Conservation (phyloP, 2,113 vertebrate species). For the Clarias magur region DNA sequence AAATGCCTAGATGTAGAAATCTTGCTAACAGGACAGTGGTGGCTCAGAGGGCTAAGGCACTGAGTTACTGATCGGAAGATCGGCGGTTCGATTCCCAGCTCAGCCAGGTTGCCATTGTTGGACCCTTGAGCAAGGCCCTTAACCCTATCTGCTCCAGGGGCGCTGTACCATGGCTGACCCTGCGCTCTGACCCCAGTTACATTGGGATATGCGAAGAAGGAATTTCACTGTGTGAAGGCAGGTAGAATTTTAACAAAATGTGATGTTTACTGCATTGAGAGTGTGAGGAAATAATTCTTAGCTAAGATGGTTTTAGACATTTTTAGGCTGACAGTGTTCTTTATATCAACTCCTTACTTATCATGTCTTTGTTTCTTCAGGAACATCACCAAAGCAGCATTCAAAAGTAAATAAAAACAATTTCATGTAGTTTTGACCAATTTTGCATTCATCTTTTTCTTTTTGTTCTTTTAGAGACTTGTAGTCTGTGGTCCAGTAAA, state of each 20-base stretch:
- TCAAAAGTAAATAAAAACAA: not conserved
- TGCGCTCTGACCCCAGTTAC: no score
- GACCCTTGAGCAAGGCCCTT: no score
- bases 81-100: no score
- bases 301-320: not conserved
- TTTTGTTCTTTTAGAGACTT: constrained; percentile 38
- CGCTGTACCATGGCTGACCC: no score
- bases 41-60: no score
- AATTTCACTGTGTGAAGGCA: no score
- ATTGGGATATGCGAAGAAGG: no score
- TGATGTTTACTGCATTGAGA: not conserved
- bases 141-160: no score
- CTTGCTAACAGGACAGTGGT: no score
- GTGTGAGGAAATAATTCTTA: not conserved
- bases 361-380: not conserved
- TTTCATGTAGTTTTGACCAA: not conserved
- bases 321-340: not conserved
- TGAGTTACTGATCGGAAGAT: no score
- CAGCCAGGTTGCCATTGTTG: no score
- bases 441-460: not conserved
- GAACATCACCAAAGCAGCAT: not conserved
- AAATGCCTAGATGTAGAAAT: no score
- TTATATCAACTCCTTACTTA: not conserved
- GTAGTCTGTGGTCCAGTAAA: constrained; percentile 55
- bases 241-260: not conserved